A percentile compares a stretch with the other conserved stretches of the same genome.
phyloP scores from a whole-genome alignment of 2,888 invertebrate genomes.

The Pristionchus mayeri region DNA sequence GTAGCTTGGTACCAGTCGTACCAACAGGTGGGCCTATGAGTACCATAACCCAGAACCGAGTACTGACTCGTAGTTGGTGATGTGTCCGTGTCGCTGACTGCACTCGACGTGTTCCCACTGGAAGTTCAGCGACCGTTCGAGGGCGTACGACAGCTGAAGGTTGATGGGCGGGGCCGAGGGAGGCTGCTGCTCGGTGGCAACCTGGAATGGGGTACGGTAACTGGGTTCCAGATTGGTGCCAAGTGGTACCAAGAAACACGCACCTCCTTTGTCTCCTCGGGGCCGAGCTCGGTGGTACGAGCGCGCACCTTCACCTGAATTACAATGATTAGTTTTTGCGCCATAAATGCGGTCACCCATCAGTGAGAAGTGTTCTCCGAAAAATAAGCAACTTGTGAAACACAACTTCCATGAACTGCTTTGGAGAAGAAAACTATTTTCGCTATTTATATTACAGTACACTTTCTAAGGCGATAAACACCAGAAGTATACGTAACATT shows the following conservation, averaged over 20 bases:
- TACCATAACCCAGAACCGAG: not conserved
- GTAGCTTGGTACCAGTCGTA: no score
- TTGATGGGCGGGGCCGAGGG: constrained; percentile 76
- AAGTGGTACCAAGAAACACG: constrained; percentile 29
- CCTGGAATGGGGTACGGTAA: not conserved
- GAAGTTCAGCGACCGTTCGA: constrained; percentile 70
- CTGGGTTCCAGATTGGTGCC: not conserved
- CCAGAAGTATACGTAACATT: no score
- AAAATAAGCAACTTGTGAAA: no score
- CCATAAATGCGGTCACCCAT: not conserved
- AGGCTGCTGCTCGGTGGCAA: constrained; percentile 73
- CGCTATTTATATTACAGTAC: no score
- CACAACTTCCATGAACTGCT: no score
- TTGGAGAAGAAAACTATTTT: no score
- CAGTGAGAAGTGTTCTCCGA: no score
- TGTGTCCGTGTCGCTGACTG: constrained; percentile 76
- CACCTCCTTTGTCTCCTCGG: constrained; percentile 74
- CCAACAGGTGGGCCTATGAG: no score
- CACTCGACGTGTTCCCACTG: constrained; percentile 75
- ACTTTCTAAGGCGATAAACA: no score
- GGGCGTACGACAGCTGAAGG: constrained; percentile 72
- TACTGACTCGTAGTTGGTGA: constrained; percentile 75
- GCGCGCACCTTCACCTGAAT: constrained; percentile 70
- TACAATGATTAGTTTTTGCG: not conserved
- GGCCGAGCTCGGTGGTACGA: constrained; percentile 74